Evolutionary conservation across 2,797 vertebrate genomes (phyloP).

Genomic region (Merluccius polli): DNA sequence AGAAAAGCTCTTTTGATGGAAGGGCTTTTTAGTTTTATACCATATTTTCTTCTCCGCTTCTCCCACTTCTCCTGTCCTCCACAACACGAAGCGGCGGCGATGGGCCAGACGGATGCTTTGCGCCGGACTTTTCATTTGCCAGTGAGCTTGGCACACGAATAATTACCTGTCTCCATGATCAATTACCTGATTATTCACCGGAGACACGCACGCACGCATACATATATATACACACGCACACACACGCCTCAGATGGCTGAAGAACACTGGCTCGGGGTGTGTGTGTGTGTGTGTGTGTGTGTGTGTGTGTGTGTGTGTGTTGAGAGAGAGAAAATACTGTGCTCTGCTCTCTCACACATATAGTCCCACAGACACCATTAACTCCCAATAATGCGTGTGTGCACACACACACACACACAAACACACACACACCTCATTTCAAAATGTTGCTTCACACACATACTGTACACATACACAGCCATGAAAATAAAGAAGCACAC

Average conservation of each 20-base stretch:
- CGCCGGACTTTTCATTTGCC: constrained; percentile 68
- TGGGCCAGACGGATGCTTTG: constrained; percentile 64
- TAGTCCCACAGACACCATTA: not conserved
- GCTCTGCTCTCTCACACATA: no score
- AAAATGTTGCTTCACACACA: no score
- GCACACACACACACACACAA: constrained; percentile 2
- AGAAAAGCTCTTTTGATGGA: constrained; percentile 39
- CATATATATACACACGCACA: constrained; percentile 17
- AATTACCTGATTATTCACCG: constrained; percentile 79
- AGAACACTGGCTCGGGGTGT: not conserved
- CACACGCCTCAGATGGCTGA: not conserved
- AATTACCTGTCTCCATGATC: constrained; percentile 80
- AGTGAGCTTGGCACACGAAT: constrained; percentile 71
- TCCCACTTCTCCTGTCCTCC: constrained; percentile 59
- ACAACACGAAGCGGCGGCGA: constrained; percentile 58
- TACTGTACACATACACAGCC: not conserved
- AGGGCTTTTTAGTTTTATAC: constrained; percentile 40
- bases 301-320: no score
- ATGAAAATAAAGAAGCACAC: not conserved
- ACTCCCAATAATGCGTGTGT: no score
- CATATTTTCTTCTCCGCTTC: constrained; percentile 48
- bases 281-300: no score
- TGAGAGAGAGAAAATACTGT: no score
- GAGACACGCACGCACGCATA: constrained; percentile 55
- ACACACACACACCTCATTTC: no score